Conservation (phyloP, 1,140 invertebrate species). For the Zaprionus inermis region DNA sequence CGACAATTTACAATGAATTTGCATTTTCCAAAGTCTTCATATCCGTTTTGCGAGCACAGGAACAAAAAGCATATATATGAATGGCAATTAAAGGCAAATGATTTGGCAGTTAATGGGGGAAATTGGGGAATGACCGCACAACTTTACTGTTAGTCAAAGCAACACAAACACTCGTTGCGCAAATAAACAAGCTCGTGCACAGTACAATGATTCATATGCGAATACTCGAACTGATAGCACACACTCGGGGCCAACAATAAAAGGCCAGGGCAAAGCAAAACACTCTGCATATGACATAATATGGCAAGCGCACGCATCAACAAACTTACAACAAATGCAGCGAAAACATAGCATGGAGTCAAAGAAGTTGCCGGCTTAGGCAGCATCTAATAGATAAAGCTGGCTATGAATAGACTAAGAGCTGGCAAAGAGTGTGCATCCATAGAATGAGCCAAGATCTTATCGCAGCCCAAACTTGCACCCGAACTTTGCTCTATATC, state of each 20-base stretch:
- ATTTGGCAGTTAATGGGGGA: conserved; percentile 17
- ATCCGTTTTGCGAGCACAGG: conserved; percentile 16
- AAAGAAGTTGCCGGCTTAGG: background rate
- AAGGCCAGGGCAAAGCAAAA: conserved; percentile 71
- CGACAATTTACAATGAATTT: conserved; percentile 42
- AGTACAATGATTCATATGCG: conserved; percentile 25
- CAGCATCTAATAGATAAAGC: background rate
- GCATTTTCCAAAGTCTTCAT: conserved; percentile 31
- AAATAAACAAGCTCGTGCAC: conserved; percentile 1
- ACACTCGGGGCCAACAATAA: conserved; percentile 66
- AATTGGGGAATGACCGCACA: conserved; percentile 7
- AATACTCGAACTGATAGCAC: conserved; percentile 25
- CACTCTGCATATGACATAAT: conserved; percentile 80
- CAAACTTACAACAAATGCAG: conserved; percentile 18
- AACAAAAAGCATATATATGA: conserved; percentile 49
- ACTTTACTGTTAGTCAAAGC: background rate
- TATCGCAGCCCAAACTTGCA: background rate
- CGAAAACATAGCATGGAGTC: conserved; percentile 1
- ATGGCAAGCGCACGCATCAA: conserved; percentile 68
- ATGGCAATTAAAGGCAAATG: conserved; percentile 50
- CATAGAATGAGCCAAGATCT: background rate
- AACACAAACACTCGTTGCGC: background rate
- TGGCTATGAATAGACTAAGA: too few relatives aligned
- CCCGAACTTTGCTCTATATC: background rate
- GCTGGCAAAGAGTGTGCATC: background rate